These are phyloP conservation scores for Meles meles DNA, from an alignment of 2,113 vertebrate genomes.

Conservation along the genomic window DNA sequence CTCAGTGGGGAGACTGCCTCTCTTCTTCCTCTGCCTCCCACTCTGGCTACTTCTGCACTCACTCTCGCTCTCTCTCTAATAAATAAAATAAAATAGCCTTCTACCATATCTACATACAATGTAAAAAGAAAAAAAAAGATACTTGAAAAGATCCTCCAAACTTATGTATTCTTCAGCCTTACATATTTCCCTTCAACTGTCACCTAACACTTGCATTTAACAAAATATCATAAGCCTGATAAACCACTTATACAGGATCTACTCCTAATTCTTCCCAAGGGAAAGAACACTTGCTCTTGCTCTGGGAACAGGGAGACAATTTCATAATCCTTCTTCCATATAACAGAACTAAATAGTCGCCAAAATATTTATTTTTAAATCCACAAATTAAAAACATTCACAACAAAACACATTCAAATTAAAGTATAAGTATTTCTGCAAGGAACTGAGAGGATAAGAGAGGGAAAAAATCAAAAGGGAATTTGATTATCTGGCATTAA, in stretches of 20 bases:
- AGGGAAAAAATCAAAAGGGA: not conserved
- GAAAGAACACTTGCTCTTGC: constrained; percentile 26
- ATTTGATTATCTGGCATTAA: not conserved
- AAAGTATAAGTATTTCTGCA: not conserved
- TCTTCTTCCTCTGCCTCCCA: not conserved
- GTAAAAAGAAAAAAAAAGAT: not conserved
- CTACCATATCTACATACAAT: not conserved
- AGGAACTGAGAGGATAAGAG: not conserved
- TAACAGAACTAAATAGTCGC: constrained; percentile 10
- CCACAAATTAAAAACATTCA: constrained; percentile 18
- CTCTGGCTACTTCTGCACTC: too few species aligned
- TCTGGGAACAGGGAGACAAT: not conserved
- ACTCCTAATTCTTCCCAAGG: not conserved
- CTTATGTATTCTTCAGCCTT: not conserved
- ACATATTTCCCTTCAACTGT: not conserved
- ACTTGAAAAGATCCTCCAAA: not conserved
- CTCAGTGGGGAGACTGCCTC: not conserved
- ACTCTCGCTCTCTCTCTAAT: not conserved
- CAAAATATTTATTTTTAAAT: constrained; percentile 34
- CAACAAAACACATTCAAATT: constrained; percentile 12
- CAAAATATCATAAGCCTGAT: constrained; percentile 32
- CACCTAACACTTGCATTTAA: constrained; percentile 30
- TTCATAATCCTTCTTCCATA: constrained; percentile 14
- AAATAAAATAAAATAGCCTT: not conserved
- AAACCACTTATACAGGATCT: constrained; percentile 8